Evolutionary conservation across 2,888 invertebrate genomes (phyloP).

Genomic region (Lithophane socia): DNA sequence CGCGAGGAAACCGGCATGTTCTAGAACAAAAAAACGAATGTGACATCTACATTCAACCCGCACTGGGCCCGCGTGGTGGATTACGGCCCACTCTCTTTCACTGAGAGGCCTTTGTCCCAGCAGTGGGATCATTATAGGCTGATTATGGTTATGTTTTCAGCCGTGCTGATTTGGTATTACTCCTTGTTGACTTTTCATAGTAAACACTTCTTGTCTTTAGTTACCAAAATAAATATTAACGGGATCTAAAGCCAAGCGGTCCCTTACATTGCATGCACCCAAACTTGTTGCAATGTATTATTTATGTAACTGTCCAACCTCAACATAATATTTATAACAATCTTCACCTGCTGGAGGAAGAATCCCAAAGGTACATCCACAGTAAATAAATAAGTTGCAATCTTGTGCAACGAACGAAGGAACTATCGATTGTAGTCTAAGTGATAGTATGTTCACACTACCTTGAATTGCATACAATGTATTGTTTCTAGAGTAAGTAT

Average conservation of each 20-base stretch:
- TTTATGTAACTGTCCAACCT: neutral
- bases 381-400: conserved; percentile 57
- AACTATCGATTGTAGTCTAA: conserved; percentile 40
- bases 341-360: conserved; percentile 19
- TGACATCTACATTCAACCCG: too few relatives aligned
- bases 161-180: neutral
- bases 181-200: neutral
- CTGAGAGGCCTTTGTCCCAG: too few relatives aligned
- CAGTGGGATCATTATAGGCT: too few relatives aligned
- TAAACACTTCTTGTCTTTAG: neutral
- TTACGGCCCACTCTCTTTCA: too few relatives aligned
- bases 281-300: conserved; percentile 1
- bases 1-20: too few relatives aligned
- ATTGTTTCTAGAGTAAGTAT: neutral
- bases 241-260: neutral
- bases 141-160: too few relatives aligned
- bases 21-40: too few relatives aligned
- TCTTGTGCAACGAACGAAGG: conserved; percentile 39
- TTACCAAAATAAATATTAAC: neutral
- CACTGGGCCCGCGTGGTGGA: too few relatives aligned
- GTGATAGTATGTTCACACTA: conserved; percentile 4
- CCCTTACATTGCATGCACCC: neutral
- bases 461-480: conserved; percentile 10
- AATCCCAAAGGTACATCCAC: conserved; percentile 41
- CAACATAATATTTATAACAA: conserved; percentile 34